Base-by-base conservation (phyloP, 37 sponge, comb jelly and placozoan genomes). In the Bolinopsis microptera region DNA sequence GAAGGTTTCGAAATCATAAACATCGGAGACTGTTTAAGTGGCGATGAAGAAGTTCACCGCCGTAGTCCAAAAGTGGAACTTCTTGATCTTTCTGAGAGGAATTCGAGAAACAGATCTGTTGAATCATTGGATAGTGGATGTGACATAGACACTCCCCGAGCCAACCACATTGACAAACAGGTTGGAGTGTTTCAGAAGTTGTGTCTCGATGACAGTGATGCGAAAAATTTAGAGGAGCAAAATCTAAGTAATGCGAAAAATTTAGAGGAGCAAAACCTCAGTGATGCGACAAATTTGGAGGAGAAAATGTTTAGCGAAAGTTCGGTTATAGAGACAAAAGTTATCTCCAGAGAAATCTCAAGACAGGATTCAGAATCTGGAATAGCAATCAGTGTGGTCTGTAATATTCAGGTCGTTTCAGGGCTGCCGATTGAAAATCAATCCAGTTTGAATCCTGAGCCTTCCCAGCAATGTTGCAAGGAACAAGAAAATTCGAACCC, bases 1-100 rank as follows among this genome's bases (percentile, higher is more conserved):
- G 80, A 77, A 36, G 80, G 32, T 3, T 77, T 77, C 32, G 80
- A 77, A 35, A 77, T 77, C 35, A 27, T 77, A 9, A 77, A 77
- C 35, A 27, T 77, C 21, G 80, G 33, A 21, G 80, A 77, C 3
- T 35, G 80, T 32, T 77, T 32, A 18, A 22, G 30, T 26, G 30
- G 30, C 25, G 35, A 32, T 18, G 80, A 77, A 32, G 36, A 77
- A 3, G 1, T 1, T 27, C 3, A 21, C 3, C 80, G 27, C 36
- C 16, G 33, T 34, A 48, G 9, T 18, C 74, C 74, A 3, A 16
- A 32, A 13, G 80, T 32, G 27, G 33, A 27, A 36, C 30, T 24
- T 30, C 22, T 77, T 16, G 80, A 77, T 77, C 61, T 48, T 48
- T 48, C 61, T 5, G 61, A 48, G 61, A 48, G 13, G 13, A 48